phyloP scores from a whole-genome alignment of 2,113 vertebrate species.

The Nematolebias whitei region DNA sequence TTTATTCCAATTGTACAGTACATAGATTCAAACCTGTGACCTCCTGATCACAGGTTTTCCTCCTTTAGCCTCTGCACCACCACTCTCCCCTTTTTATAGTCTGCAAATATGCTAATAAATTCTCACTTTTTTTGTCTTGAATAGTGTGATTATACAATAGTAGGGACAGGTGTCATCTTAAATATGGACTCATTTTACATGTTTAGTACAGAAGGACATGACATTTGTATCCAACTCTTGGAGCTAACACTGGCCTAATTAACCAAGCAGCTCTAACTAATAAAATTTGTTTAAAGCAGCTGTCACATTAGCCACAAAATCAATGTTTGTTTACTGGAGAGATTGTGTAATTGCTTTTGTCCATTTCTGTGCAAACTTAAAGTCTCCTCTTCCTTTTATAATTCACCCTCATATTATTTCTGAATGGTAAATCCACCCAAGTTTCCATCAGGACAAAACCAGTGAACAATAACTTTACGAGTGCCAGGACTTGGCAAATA shows the following conservation, averaged over 20 bases:
- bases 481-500: not conserved
- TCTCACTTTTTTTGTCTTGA: no score
- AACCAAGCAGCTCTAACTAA: not conserved
- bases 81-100: no score
- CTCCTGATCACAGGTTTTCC: no score
- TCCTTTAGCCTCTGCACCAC: no score
- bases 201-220: not conserved
- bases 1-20: no score
- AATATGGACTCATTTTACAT: not conserved
- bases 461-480: not conserved
- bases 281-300: not conserved
- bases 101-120: no score
- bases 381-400: not conserved
- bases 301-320: not conserved
- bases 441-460: not conserved
- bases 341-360: constrained; percentile 3
- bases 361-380: not conserved
- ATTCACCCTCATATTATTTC: not conserved
- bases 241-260: not conserved
- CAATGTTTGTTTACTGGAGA: not conserved
- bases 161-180: not conserved
- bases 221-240: not conserved
- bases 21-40: no score
- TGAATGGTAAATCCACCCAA: not conserved
- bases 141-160: not conserved